phyloP scores from a whole-genome alignment of 2,113 vertebrate species.

The Turnix velox region DNA sequence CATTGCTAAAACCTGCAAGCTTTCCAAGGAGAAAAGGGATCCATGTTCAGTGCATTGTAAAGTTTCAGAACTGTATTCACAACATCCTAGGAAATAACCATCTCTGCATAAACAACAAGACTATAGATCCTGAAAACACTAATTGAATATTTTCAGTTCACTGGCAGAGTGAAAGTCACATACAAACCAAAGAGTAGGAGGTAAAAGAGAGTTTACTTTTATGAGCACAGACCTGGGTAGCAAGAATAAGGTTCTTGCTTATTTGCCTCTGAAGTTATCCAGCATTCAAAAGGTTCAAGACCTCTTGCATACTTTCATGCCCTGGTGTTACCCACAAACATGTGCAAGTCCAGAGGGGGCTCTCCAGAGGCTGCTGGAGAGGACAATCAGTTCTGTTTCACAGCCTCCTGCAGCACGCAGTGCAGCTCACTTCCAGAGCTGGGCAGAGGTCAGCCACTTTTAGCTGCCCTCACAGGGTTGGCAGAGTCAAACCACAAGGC shows the following conservation, averaged over 20 bases:
- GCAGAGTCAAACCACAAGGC: neutral
- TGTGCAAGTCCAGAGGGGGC: neutral
- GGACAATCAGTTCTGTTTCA: neutral
- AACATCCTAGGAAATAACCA: neutral
- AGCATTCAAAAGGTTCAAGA: neutral
- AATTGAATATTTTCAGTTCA: neutral
- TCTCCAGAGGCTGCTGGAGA: neutral
- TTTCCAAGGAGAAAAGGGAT: neutral
- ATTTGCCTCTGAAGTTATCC: neutral
- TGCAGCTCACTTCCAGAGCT: neutral
- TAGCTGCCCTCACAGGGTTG: neutral
- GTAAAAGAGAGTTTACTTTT: neutral
- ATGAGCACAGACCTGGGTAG: neutral
- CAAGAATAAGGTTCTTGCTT: neutral
- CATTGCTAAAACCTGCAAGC: neutral
- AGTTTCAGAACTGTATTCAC: neutral
- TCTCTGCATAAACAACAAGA: neutral
- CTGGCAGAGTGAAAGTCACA: neutral
- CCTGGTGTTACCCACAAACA: neutral
- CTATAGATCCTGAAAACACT: neutral
- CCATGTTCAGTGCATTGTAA: neutral
- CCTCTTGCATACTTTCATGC: fast-evolving
- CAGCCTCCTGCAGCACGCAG: neutral
- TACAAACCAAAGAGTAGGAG: neutral
- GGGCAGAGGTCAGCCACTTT: neutral